phyloP scores from a whole-genome alignment of 2,888 invertebrate species.

The Nomada ferruginata region DNA sequence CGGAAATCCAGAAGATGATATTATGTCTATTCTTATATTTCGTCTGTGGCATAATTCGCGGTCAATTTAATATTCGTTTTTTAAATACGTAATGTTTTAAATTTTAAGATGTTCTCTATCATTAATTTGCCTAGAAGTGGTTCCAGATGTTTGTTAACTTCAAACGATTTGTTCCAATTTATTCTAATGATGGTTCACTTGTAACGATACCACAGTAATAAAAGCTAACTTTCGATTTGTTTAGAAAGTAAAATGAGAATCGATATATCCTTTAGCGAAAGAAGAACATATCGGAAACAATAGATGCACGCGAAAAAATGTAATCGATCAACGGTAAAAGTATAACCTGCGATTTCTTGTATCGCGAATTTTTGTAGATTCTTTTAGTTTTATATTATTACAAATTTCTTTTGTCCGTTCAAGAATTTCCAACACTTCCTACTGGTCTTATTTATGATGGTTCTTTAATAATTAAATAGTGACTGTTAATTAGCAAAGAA shows the following conservation, averaged over 20 bases:
- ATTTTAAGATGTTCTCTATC: too few species aligned
- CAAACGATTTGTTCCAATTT: too few species aligned
- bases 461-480: slow-evolving; percentile 15
- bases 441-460: slow-evolving; percentile 1
- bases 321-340: slow-evolving; percentile 46
- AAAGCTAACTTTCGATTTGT: neutral
- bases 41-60: too few species aligned
- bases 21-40: too few species aligned
- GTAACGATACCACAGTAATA: neutral
- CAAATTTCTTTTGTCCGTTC: slow-evolving; percentile 43
- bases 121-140: too few species aligned
- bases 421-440: slow-evolving; percentile 15
- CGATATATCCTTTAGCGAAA: slow-evolving; percentile 40
- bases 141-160: too few species aligned
- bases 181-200: too few species aligned
- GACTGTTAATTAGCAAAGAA: slow-evolving; percentile 5
- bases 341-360: slow-evolving; percentile 50
- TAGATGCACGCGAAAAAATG: slow-evolving; percentile 42
- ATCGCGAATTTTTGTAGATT: slow-evolving; percentile 49
- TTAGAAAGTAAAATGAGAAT: neutral
- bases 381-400: slow-evolving; percentile 47
- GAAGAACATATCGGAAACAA: slow-evolving; percentile 46
- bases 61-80: too few species aligned
- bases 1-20: too few species aligned
- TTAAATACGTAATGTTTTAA: too few species aligned